These are phyloP conservation scores for Penaeus chinensis DNA, from an alignment of 1,140 invertebrate species.

Conservation along the genomic window DNA sequence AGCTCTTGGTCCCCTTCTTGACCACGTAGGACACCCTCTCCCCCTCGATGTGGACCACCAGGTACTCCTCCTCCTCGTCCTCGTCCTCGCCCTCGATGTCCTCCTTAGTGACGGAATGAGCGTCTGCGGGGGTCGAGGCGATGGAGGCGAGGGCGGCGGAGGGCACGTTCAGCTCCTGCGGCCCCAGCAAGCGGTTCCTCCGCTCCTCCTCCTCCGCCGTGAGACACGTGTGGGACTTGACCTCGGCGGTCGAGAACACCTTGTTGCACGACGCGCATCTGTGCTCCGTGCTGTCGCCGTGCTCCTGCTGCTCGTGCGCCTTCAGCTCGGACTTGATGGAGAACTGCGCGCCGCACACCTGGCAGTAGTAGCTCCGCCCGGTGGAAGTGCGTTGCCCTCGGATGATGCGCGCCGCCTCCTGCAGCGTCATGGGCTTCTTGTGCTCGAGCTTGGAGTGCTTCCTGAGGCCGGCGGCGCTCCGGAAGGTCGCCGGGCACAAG, in stretches of 20 bases:
- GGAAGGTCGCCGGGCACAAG: conserved; percentile 35
- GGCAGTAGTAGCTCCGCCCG: conserved; percentile 67
- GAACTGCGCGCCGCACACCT: conserved; percentile 69
- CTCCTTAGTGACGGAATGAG: background rate
- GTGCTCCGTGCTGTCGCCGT: conserved; percentile 33
- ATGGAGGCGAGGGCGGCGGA: background rate
- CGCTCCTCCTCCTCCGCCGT: conserved; percentile 35
- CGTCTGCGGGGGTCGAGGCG: background rate
- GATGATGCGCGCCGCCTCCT: conserved; percentile 40
- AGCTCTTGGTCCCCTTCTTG: conserved; percentile 37
- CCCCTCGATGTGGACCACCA: conserved; percentile 51
- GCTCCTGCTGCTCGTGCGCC: conserved; percentile 66
- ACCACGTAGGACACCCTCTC: conserved; percentile 50
- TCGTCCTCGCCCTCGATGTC: conserved; percentile 12
- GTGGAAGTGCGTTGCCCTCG: conserved; percentile 52
- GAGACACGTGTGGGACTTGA: conserved; percentile 47
- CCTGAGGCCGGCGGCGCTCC: conserved; percentile 32
- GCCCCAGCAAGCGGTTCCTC: background rate
- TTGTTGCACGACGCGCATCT: conserved; percentile 50
- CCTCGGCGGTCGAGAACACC: conserved; percentile 34
- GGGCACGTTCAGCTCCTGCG: background rate
- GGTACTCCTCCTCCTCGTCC: conserved; percentile 51
- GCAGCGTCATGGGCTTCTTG: conserved; percentile 48
- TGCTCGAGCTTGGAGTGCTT: conserved; percentile 48
- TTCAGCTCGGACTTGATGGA: conserved; percentile 67